phyloP scores from a whole-genome alignment of 2,113 vertebrate species.

The Pampusana beccarii region DNA sequence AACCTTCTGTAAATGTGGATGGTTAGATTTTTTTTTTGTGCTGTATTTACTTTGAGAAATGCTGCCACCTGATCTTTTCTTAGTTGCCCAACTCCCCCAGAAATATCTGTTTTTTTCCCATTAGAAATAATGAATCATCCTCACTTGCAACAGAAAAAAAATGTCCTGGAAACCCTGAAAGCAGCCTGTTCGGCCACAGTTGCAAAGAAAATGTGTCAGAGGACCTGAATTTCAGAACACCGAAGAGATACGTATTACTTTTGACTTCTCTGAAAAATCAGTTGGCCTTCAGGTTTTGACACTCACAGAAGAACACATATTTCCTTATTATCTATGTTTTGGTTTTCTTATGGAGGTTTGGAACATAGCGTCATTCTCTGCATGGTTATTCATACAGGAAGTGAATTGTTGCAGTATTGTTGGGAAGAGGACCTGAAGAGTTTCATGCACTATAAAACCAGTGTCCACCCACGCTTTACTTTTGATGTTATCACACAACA shows the following conservation, averaged over 20 bases:
- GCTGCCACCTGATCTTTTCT: neutral
- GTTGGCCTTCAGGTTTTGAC: neutral
- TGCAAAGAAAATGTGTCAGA: neutral
- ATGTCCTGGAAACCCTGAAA: neutral
- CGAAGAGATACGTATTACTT: constrained; percentile 45
- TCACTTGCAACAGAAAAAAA: constrained; percentile 29
- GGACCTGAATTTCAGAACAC: constrained; percentile 28
- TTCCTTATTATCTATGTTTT: neutral
- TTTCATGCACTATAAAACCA: neutral
- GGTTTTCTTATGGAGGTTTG: neutral
- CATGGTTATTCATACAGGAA: neutral
- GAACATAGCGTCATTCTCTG: neutral
- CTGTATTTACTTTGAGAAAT: neutral
- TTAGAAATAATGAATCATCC: constrained; percentile 29
- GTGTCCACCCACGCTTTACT: neutral
- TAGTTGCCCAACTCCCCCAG: neutral
- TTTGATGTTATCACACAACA: neutral
- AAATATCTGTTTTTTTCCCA: neutral
- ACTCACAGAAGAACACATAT: neutral
- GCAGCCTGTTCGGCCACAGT: neutral
- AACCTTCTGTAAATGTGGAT: neutral
- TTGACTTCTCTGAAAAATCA: constrained; percentile 35
- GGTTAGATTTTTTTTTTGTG: neutral
- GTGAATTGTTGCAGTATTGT: neutral
- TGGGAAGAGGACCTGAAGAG: neutral